phyloP scores from a whole-genome alignment of 2,113 vertebrate species.

The Dolichotis patagonum region DNA sequence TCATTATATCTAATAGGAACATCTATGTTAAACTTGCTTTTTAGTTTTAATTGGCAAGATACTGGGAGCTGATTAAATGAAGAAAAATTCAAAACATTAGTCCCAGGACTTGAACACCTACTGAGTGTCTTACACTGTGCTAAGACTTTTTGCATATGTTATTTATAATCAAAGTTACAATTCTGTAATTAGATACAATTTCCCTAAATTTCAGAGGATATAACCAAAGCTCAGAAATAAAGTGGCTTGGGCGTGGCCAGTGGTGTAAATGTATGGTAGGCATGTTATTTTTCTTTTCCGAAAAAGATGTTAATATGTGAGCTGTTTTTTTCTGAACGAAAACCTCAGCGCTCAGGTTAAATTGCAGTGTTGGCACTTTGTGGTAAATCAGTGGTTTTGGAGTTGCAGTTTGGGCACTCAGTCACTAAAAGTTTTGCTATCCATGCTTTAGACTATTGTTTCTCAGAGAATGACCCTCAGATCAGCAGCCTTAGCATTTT shows the following conservation, averaged over 20 bases:
- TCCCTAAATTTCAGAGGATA: neutral
- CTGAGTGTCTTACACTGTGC: neutral
- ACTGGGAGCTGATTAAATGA: neutral
- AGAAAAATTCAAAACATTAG: neutral
- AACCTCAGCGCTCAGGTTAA: neutral
- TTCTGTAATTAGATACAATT: neutral
- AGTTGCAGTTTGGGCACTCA: neutral
- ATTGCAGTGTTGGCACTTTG: neutral
- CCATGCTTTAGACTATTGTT: neutral
- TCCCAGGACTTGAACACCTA: neutral
- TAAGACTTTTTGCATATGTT: neutral
- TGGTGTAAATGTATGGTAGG: neutral
- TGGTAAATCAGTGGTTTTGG: neutral
- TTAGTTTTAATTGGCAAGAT: neutral
- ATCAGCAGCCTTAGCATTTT: neutral
- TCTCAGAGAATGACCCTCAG: neutral
- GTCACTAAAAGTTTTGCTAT: neutral
- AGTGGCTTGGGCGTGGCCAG: neutral
- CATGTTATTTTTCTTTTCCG: neutral
- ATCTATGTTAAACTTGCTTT: neutral
- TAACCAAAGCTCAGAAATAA: neutral
- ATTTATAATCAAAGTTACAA: neutral
- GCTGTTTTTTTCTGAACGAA: neutral
- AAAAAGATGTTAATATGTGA: neutral
- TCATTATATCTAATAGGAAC: neutral